phyloP scores from a whole-genome alignment of 2,113 vertebrate species.

The Burhinus oedicnemus region DNA sequence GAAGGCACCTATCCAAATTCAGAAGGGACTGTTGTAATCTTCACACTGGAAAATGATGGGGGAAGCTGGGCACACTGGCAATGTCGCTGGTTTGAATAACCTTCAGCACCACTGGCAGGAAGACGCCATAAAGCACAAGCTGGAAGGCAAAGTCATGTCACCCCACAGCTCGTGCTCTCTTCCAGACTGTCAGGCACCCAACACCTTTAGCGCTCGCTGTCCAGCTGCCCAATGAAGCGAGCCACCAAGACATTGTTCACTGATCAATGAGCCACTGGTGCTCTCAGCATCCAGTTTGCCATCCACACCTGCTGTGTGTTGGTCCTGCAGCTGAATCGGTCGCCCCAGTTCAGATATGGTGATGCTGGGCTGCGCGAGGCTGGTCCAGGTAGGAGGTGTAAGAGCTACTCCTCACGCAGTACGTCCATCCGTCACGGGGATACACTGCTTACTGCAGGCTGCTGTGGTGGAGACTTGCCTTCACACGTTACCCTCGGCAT shows the following conservation, averaged over 20 bases:
- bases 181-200: neutral
- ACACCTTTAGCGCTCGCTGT: neutral
- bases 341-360: neutral
- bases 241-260: neutral
- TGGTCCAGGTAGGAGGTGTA: neutral
- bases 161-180: neutral
- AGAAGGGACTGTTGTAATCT: neutral
- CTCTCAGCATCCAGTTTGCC: neutral
- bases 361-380: neutral
- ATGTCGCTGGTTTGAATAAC: neutral
- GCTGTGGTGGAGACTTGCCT: neutral
- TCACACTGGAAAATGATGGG: neutral
- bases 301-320: neutral
- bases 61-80: neutral
- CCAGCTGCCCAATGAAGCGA: neutral
- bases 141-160: neutral
- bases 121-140: neutral
- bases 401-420: neutral
- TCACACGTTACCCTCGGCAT: neutral
- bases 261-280: neutral
- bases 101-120: neutral
- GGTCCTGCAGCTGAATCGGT: neutral
- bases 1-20: neutral
- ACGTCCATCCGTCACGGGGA: fast-evolving
- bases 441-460: neutral